Base-by-base conservation (phyloP, 1,140 invertebrate species). In the Radopholus similis region DNA sequence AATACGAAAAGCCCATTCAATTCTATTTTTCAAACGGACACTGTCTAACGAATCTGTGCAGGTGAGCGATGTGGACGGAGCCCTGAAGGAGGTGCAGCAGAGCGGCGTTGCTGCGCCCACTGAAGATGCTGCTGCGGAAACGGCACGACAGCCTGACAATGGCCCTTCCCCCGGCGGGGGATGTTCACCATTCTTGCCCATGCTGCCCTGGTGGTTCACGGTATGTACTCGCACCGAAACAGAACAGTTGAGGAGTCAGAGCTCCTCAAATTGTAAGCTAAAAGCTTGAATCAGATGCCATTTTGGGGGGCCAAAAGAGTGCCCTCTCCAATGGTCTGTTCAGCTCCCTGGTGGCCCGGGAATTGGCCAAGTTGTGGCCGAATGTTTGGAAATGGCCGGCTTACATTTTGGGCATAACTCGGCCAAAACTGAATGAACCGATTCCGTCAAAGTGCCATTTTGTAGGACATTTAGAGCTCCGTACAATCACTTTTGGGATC, bases 191-290 rank as follows among this genome's bases (percentile, higher is more conserved):
- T 42, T 32, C 23, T 40, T 68, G 30, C 66, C 66, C 1, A 66
- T 70, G 37, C 56, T 70, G 11, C 70, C 64, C 15, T 73, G 55
- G 58, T 70, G 70, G 70, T 73, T 66, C 18, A 40, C n/a, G 21
- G 18, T 13, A 15, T 62, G 15, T 6, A 21, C 9, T 1, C 8
- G 15, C 8, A 9, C 11, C 11, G 11, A 26, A 26, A 26, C 30
- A 9, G 11, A 8, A 26, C 30, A n/a, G 28, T 53, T 18, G 28
- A 28, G 9, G 18, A 47, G 18, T 47, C 44, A 18, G 26, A 4
- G 2, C 6, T 47, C 26, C 4, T 21, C 6, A 47, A 47, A 4
- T 47, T 47, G 18, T 47, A 21, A 21, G 18, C 2, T 11, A 30
- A 11, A 0, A 15, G 9, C 11, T 51, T 8, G 26, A 11, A 51